Evolutionary conservation across 2,113 vertebrate genomes (phyloP), one percentile per base, ranked within the genome.

Genomic region (Pimephales promelas): DNA sequence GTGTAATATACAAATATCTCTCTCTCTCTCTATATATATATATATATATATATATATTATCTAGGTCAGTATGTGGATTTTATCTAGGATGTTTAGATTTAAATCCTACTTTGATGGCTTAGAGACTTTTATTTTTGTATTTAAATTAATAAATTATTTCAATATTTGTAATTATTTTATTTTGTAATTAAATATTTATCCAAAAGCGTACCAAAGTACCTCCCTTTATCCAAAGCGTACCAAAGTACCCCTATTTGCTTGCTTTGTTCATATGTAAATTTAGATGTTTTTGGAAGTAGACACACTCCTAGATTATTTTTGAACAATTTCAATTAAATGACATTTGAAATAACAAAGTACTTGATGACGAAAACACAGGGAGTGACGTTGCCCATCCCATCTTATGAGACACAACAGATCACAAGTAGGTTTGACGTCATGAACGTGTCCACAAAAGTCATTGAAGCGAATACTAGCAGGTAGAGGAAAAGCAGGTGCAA

Each of bases 361-460:
- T 28, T 4, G 26, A 26, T 22, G 5, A 62, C 11, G 43, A 18
- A 79, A 52, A 79, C 13, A 61, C 43, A 66, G 40, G 77, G 75
- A 79, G 56, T 45, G 76, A 72, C 28, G 14, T 66, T 49, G 59
- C 77, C 77, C 43, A 49, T 66, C 77, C 77, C 77, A 49, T 31
- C 26, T 79, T 40, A 64, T 56, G 3, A 28, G 20, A 45, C 31
- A 14, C n/a, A 24, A 62, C 24, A 8, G 8, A 49, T 66, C 59
- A 79, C 43, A 49, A 66, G 66, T 26, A 49, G 3, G 54, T 74
- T 14, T 74, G 64, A 71, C 74, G 52, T 77, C 56, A 70, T 40
- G 26, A 86, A 72, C 52, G 62, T 70, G 71, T 80, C 77, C 34
- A 87, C 59, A 66, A 79, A 79, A 79, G 9, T 47, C 31, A 64